Conservation (phyloP, 2,113 vertebrate genomes). For the Mirounga angustirostris region DNA sequence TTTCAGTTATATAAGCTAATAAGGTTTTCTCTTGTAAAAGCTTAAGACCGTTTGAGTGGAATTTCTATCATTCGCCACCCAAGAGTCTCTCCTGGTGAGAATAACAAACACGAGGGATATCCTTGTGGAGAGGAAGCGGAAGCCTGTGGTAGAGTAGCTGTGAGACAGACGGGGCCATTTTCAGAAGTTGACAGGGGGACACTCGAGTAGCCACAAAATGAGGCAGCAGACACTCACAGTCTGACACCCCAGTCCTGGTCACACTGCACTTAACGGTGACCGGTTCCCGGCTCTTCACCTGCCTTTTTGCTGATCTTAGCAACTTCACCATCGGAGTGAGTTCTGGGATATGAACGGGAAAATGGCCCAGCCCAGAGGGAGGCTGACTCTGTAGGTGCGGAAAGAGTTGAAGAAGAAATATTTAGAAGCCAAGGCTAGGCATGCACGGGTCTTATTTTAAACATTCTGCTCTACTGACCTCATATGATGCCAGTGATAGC, state of each 20-base stretch:
- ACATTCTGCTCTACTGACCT: not conserved
- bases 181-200: not conserved
- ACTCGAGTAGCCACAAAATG: not conserved
- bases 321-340: not conserved
- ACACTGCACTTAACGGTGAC: accelerated
- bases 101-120: not conserved
- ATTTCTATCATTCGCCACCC: not conserved
- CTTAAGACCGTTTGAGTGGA: not conserved
- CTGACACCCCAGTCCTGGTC: not conserved
- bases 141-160: accelerated
- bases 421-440: not conserved
- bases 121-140: not conserved
- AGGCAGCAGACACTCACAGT: not conserved
- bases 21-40: not conserved
- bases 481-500: too few relatives aligned
- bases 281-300: not conserved
- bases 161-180: not conserved
- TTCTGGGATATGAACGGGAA: not conserved
- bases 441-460: not conserved
- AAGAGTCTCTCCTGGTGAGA: not conserved
- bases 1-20: not conserved
- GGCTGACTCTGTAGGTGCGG: not conserved
- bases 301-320: not conserved
- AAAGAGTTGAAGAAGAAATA: not conserved
- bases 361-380: not conserved